phyloP scores from a whole-genome alignment of 2,113 vertebrate genomes.

The Etia nguti region DNA sequence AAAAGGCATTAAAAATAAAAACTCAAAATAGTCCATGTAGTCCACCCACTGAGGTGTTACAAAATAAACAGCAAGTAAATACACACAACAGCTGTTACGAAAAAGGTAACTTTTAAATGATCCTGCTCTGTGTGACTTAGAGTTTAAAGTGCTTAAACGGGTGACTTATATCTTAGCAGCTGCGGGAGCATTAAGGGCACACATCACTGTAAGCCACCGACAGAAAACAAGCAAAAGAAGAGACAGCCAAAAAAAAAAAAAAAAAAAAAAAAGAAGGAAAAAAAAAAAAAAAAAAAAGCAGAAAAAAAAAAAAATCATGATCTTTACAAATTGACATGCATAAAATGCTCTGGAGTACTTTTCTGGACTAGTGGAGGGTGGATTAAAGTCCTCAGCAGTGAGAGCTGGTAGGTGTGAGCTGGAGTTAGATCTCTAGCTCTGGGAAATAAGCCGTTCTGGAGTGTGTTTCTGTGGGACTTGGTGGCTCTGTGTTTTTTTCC shows the following conservation, averaged over 20 bases:
- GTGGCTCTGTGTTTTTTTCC: no score
- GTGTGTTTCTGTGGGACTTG: no score
- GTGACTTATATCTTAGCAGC: background rate
- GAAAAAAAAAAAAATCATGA: no score
- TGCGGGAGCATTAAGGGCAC: background rate
- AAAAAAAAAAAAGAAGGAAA: background rate
- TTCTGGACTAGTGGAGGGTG: no score
- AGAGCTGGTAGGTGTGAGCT: no score
- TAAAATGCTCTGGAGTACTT: no score
- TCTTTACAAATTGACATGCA: no score
- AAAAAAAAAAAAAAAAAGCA: background rate
- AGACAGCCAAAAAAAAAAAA: background rate
- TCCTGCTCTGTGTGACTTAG: background rate
- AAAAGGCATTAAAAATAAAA: background rate
- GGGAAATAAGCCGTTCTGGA: no score
- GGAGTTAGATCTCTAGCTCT: no score
- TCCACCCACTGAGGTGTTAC: constrained; percentile 15
- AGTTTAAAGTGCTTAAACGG: background rate
- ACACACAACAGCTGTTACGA: constrained; percentile 1
- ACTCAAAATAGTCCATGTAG: background rate
- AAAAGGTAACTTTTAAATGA: background rate
- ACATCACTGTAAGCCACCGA: background rate
- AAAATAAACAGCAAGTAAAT: background rate
- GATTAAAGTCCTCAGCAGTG: no score
- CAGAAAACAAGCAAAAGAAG: background rate